A percentile compares a stretch with the other conserved stretches of the same genome.
phyloP scores from a whole-genome alignment of 2,888 invertebrate genomes.

The Trilocha varians region DNA sequence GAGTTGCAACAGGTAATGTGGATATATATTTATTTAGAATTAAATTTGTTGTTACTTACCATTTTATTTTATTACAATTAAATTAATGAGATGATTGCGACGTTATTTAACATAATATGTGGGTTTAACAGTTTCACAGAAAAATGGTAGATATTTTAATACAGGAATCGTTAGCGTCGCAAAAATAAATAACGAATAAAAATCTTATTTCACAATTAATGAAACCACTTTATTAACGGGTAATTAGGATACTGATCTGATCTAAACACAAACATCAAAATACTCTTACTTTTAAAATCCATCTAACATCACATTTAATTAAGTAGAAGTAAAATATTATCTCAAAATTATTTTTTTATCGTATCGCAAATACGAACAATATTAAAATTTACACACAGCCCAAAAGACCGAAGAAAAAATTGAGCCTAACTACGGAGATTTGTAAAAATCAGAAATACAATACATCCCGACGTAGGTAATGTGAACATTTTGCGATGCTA shows the following conservation, averaged over 20 bases:
- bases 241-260: constrained; percentile 55
- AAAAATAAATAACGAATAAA: constrained; percentile 42
- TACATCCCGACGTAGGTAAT: constrained; percentile 57
- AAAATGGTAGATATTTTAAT: constrained; percentile 55
- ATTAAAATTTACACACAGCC: constrained; percentile 70
- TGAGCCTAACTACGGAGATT: constrained; percentile 57
- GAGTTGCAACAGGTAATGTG: constrained; percentile 17
- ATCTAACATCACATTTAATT: constrained; percentile 44
- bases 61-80: too few species aligned
- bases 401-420: constrained; percentile 68
- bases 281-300: constrained; percentile 41
- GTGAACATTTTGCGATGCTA: constrained; percentile 75
- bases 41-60: too few species aligned
- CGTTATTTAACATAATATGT: constrained; percentile 1
- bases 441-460: constrained; percentile 48
- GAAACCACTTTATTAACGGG: constrained; percentile 67
- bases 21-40: too few species aligned
- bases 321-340: constrained; percentile 54
- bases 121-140: constrained; percentile 30
- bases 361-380: constrained; percentile 41
- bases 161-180: constrained; percentile 49
- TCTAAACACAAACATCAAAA: constrained; percentile 66
- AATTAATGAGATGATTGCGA: not conserved
- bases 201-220: constrained; percentile 48
- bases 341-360: constrained; percentile 62